These are phyloP conservation scores for Druon quercuslanigerum DNA, from an alignment of 1,140 invertebrate genomes.

Conservation along the genomic window DNA sequence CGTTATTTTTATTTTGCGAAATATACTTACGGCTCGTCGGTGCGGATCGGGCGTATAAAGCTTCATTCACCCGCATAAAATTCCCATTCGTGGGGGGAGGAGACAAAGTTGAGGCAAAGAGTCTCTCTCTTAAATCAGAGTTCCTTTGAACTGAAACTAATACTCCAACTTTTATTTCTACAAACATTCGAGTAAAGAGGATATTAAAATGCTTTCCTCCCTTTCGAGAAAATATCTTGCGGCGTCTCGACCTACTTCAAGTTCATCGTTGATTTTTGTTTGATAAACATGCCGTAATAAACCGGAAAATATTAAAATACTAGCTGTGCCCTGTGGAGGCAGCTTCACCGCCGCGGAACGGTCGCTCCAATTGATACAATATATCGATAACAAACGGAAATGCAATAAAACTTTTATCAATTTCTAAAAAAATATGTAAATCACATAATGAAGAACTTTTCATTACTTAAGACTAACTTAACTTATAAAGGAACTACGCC, in stretches of 20 bases:
- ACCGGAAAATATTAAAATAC: constrained; percentile 31
- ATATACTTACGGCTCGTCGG: neutral
- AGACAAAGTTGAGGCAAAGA: constrained; percentile 20
- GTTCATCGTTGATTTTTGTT: constrained; percentile 41
- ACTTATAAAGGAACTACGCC: too few species aligned
- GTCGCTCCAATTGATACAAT: too few species aligned
- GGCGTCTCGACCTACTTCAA: constrained; percentile 37
- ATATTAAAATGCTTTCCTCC: constrained; percentile 16
- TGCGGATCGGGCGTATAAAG: neutral
- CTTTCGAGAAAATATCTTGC: constrained; percentile 19
- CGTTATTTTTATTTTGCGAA: neutral
- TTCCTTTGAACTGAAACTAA: constrained; percentile 30
- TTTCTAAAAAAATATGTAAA: too few species aligned
- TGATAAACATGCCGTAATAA: constrained; percentile 16
- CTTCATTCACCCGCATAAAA: constrained; percentile 13
- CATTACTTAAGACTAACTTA: too few species aligned
- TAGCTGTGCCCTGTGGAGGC: too few species aligned
- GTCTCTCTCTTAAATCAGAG: constrained; percentile 24
- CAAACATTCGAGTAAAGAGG: constrained; percentile 20
- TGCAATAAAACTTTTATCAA: too few species aligned
- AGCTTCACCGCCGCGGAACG: too few species aligned
- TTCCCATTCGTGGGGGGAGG: neutral
- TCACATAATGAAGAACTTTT: too few species aligned
- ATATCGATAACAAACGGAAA: too few species aligned
- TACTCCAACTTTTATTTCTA: constrained; percentile 31